Evolutionary conservation across 2,113 vertebrate genomes (phyloP).

Genomic region (Pagrus major): DNA sequence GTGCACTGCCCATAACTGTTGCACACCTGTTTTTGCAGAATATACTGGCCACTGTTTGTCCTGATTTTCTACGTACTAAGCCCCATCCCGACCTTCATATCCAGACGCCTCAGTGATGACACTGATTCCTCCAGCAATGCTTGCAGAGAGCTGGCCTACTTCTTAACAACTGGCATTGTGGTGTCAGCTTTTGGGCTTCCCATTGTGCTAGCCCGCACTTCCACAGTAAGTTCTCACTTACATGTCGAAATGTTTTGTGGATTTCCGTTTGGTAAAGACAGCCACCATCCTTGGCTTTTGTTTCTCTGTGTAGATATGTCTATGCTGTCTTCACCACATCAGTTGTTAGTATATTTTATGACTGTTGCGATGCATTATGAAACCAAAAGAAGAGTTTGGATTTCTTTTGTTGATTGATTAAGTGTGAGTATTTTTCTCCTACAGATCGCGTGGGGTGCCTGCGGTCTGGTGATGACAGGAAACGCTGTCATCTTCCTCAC

Average conservation of each 20-base stretch:
- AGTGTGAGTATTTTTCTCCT: conserved; percentile 31
- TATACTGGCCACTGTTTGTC: conserved; percentile 96
- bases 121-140: conserved; percentile 91
- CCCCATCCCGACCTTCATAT: conserved; percentile 94
- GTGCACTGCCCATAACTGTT: background rate
- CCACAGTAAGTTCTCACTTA: conserved; percentile 83
- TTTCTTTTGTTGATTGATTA: background rate
- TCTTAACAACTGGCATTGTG: conserved; percentile 96
- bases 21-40: conserved; percentile 72
- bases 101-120: conserved; percentile 89
- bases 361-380: background rate
- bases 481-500: conserved; percentile 96
- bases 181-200: conserved; percentile 95
- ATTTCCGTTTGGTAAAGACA: background rate
- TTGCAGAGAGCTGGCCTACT: conserved; percentile 93
- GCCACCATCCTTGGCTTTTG: background rate
- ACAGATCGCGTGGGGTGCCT: conserved; percentile 97
- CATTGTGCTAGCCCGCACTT: conserved; percentile 88
- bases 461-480: conserved; percentile 94
- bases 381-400: no score
- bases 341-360: background rate
- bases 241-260: background rate
- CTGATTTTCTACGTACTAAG: conserved; percentile 92
- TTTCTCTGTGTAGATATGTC: background rate
- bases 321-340: background rate